Evolutionary conservation across 2,113 vertebrate genomes (phyloP).

Genomic region (Pseudorhombus dupliciocellatus): DNA sequence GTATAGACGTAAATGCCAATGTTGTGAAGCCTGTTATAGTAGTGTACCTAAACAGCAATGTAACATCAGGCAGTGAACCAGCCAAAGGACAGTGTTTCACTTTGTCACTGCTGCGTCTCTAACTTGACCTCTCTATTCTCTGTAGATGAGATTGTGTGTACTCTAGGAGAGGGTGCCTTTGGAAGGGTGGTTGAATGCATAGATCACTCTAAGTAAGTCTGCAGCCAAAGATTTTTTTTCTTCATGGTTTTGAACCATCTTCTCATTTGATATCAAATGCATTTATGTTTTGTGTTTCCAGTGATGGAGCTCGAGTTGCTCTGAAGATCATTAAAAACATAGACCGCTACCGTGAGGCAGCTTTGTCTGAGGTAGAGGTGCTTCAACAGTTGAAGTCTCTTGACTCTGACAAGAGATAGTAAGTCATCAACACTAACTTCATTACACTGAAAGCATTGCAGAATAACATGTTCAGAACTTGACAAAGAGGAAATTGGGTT

Average conservation of each 20-base stretch:
- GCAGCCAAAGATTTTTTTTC: neutral
- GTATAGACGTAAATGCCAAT: conserved; percentile 49
- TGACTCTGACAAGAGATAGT: conserved; percentile 85
- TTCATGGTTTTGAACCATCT: neutral
- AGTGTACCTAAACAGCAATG: conserved; percentile 49
- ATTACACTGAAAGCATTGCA: neutral
- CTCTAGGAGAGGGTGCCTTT: conserved; percentile 98
- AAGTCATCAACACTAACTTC: conserved; percentile 38
- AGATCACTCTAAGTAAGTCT: conserved; percentile 87
- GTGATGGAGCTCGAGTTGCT: conserved; percentile 87
- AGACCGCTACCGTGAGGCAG: conserved; percentile 94
- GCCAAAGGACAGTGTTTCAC: conserved; percentile 53
- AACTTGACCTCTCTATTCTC: conserved; percentile 80
- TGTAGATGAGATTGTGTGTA: conserved; percentile 97
- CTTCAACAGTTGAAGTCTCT: conserved; percentile 90
- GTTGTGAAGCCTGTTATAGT: conserved; percentile 49
- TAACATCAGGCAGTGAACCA: conserved; percentile 61
- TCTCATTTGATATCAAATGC: neutral
- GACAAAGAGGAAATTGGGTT: neutral
- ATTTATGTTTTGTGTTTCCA: conserved; percentile 55
- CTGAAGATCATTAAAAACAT: conserved; percentile 99
- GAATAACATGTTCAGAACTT: neutral
- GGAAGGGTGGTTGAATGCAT: conserved; percentile 97
- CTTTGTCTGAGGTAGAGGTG: conserved; percentile 94
- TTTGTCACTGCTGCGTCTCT: conserved; percentile 49